phyloP scores from a whole-genome alignment of 2,888 invertebrate species.

The Eupithecia insigniata region DNA sequence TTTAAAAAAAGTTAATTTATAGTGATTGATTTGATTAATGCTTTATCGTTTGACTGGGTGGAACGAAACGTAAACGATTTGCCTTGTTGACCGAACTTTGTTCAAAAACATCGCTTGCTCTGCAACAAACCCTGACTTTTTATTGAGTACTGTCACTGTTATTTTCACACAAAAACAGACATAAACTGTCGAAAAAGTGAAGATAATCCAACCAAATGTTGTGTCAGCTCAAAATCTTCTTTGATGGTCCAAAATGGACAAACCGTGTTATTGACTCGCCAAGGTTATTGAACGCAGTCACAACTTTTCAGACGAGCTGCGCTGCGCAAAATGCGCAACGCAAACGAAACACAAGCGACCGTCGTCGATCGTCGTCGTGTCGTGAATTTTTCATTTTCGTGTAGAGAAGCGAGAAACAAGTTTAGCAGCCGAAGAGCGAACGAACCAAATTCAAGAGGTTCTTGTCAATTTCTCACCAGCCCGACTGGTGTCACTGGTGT shows the following conservation, averaged over 20 bases:
- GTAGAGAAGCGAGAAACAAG: conserved; percentile 37
- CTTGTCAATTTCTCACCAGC: conserved; percentile 49
- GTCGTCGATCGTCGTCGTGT: not conserved
- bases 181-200: not conserved
- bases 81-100: not conserved
- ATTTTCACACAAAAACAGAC: not conserved
- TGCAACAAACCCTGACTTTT: not conserved
- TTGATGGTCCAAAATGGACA: not conserved
- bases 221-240: too few relatives aligned
- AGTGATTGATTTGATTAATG: too few relatives aligned
- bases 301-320: not conserved
- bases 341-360: conserved; percentile 33
- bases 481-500: conserved; percentile 48
- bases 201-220: not conserved
- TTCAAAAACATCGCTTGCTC: conserved; percentile 3
- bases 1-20: too few relatives aligned
- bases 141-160: not conserved
- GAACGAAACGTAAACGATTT: conserved; percentile 56
- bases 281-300: conserved; percentile 1
- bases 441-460: conserved; percentile 45
- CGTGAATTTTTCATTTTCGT: not conserved
- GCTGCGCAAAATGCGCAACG: conserved; percentile 40
- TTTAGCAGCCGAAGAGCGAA: conserved; percentile 39
- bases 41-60: conserved; percentile 26
- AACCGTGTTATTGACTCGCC: not conserved